Base-by-base conservation (phyloP, 2,113 vertebrate species). In the Notarius quadriscutis region DNA sequence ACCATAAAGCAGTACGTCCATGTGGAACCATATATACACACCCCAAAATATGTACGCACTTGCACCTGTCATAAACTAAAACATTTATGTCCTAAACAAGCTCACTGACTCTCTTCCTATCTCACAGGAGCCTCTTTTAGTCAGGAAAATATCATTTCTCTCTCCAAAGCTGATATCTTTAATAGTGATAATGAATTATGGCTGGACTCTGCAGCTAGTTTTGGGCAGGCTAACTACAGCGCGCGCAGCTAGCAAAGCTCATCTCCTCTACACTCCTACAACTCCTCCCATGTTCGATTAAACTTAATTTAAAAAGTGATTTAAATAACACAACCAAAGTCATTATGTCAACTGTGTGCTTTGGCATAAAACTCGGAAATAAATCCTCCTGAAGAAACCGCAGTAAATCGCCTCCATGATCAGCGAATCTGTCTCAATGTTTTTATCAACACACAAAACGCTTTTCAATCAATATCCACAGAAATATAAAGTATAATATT, bases 341-440 rank as follows among this genome's bases (percentile, higher is more conserved):
- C 34, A 51, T 77, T 25, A 25, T 12, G 1, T 74, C 17, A 48
- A 20, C 0, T 12, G 4, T 2, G n/a, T 34, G 67, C n/a, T 15
- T 48, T 3, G 17, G 8, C 0, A 22, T 50, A 53, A 53, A 77
- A 6, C 20, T 41, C 0, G 10, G 2, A 91, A 80, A 72, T 88
- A 90, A 90, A 91, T 94, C 93, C 93, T 93, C 93, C 93, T 94
- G 50, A 92, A 93, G 90, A 92, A 88, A 84, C 30, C 58, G 30
- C 1, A 34, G 55, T 12, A 11, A 63, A 27, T 0, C 15, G 9
- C 72, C 58, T 53, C 72, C 58, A 53, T 78, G 51, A 63, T 58
- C 84, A 4, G 5, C 5, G 11, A 9, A 3, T 53, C 11, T 5
- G 63, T 5, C 65, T n/a, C 53, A 5, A 22, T 4, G 7, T 5